A percentile compares a stretch with the other conserved stretches of the same genome.
These are phyloP conservation scores for Cheilosia grossa DNA, from an alignment of 2,888 invertebrate genomes.

Conservation along the genomic window DNA sequence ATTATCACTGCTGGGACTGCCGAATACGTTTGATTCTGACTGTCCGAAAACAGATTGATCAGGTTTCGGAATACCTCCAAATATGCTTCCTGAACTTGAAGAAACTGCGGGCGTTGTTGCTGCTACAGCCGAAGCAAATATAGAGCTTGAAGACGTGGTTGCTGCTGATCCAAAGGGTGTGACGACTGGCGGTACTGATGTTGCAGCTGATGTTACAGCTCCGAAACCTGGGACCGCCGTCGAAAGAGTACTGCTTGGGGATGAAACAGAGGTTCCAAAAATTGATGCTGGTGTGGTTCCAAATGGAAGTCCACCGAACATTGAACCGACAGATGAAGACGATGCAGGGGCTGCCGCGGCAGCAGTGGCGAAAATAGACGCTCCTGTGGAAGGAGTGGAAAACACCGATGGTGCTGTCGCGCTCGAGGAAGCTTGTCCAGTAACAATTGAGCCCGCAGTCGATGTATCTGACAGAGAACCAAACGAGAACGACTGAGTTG, in stretches of 20 bases:
- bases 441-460: slow-evolving; percentile 42
- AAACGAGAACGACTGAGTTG: slow-evolving; percentile 40
- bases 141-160: slow-evolving; percentile 17
- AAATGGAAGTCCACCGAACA: slow-evolving; percentile 58
- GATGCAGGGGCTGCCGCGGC: slow-evolving; percentile 53
- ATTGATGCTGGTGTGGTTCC: slow-evolving; percentile 59
- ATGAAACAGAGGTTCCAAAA: slow-evolving; percentile 58
- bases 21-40: slow-evolving; percentile 39
- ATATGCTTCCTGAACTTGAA: slow-evolving; percentile 76
- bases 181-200: slow-evolving; percentile 21
- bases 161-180: slow-evolving; percentile 33
- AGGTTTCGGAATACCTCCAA: slow-evolving; percentile 80
- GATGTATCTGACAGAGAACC: slow-evolving; percentile 19
- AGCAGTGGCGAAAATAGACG: slow-evolving; percentile 68
- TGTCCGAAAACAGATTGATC: slow-evolving; percentile 78
- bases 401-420: slow-evolving; percentile 59
- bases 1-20: slow-evolving; percentile 51
- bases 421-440: slow-evolving; percentile 52
- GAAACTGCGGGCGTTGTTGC: slow-evolving; percentile 43
- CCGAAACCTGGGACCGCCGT: slow-evolving; percentile 14
- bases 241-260: slow-evolving; percentile 42
- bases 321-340: slow-evolving; percentile 33
- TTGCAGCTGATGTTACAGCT: slow-evolving; percentile 1
- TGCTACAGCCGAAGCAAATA: slow-evolving; percentile 27
- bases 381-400: slow-evolving; percentile 45